A percentile compares a stretch with the other conserved stretches of the same genome.
Evolutionary conservation across 1,140 invertebrate species (phyloP).

Genomic region (Trissolcus basalis): DNA sequence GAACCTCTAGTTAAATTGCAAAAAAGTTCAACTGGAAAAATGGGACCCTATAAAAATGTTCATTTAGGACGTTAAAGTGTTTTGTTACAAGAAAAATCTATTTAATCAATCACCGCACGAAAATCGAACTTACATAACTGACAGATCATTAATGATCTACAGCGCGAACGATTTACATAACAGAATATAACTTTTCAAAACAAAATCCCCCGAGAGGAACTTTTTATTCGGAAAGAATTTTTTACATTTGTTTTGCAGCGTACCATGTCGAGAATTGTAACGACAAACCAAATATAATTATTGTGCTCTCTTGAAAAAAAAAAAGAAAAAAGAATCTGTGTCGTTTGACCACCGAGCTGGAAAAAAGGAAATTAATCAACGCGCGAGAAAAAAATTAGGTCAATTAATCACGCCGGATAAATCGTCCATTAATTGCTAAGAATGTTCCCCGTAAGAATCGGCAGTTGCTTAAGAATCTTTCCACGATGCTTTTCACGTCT

Average conservation of each 20-base stretch:
- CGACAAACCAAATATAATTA: too few species aligned
- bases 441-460: constrained; percentile 1
- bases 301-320: too few species aligned
- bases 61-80: background rate
- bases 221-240: constrained; percentile 1
- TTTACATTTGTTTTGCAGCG: background rate
- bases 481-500: constrained; percentile 29
- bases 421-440: constrained; percentile 9
- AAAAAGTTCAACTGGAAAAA: too few species aligned
- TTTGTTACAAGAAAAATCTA: constrained; percentile 3
- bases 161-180: constrained; percentile 25
- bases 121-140: constrained; percentile 21
- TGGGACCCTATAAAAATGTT: background rate
- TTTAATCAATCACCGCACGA: constrained; percentile 25
- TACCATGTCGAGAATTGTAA: too few species aligned
- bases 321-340: background rate
- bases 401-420: too few species aligned
- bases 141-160: constrained; percentile 19
- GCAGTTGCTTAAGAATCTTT: constrained; percentile 13
- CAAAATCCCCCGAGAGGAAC: background rate
- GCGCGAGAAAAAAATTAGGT: background rate
- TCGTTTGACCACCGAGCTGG: too few species aligned
- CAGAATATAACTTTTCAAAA: constrained; percentile 6
- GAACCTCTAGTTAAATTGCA: too few species aligned
- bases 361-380: background rate